Percentiles rank a stretch among this genome's conserved stretches.
Conservation (phyloP, 2,113 vertebrate genomes). For the Lophura nycthemera region DNA sequence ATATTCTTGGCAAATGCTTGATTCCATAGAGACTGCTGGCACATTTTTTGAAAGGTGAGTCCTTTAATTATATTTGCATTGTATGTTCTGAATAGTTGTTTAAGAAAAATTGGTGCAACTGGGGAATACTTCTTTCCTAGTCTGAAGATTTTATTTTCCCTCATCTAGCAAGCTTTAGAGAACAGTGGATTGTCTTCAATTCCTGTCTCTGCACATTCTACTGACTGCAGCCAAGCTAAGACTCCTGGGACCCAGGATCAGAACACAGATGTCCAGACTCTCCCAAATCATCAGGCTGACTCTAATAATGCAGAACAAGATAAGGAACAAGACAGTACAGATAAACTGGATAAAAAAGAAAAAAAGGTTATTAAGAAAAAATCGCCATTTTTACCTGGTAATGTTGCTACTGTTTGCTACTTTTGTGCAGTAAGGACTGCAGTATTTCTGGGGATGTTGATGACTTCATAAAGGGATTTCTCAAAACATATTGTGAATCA, state of each 20-base stretch:
- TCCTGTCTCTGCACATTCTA: slow-evolving; percentile 84
- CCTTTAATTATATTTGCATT: neutral
- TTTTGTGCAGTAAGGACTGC: neutral
- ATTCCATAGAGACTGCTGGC: neutral
- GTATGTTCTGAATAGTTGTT: neutral
- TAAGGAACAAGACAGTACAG: slow-evolving; percentile 76
- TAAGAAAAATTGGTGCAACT: neutral
- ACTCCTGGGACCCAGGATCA: slow-evolving; percentile 69
- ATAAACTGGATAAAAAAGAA: slow-evolving; percentile 86
- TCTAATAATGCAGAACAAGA: slow-evolving; percentile 75
- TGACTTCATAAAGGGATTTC: neutral
- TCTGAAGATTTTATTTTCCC: slow-evolving; percentile 49
- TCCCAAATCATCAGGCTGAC: slow-evolving; percentile 71
- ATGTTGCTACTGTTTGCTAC: neutral
- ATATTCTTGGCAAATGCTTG: neutral
- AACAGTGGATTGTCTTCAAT: slow-evolving; percentile 96
- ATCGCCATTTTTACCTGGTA: slow-evolving; percentile 93
- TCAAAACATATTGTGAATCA: neutral
- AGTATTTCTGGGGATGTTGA: neutral
- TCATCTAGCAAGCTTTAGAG: slow-evolving; percentile 95
- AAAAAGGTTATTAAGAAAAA: slow-evolving; percentile 94
- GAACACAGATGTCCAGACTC: slow-evolving; percentile 15
- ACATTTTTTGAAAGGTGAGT: neutral
- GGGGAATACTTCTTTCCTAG: slow-evolving; percentile 37
- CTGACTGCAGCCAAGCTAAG: slow-evolving; percentile 77